phyloP scores from a whole-genome alignment of 1,140 invertebrate genomes.

The Hyphantria cunea region DNA sequence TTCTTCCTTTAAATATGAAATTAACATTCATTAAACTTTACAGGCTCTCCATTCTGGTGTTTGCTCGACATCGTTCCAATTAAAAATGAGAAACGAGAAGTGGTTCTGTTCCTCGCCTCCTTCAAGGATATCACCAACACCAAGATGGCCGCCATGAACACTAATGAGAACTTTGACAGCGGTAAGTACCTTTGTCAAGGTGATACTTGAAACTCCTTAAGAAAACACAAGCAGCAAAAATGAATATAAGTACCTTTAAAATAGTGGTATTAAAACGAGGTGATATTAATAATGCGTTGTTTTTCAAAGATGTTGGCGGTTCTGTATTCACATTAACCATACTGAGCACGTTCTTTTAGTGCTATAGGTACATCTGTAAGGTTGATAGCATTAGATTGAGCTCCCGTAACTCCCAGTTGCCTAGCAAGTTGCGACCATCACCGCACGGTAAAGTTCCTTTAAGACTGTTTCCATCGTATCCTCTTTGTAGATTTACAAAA shows the following conservation, averaged over 20 bases:
- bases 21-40: conserved; percentile 60
- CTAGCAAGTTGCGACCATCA: conserved; percentile 67
- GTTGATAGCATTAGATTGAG: conserved; percentile 66
- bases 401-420: conserved; percentile 64
- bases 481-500: conserved; percentile 38
- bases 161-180: conserved; percentile 90
- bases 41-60: conserved; percentile 97
- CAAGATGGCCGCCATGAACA: conserved; percentile 91
- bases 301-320: conserved; percentile 27
- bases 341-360: conserved; percentile 66
- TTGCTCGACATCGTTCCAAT: conserved; percentile 98
- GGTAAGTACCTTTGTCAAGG: conserved; percentile 83
- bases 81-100: conserved; percentile 98
- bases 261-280: conserved; percentile 35
- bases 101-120: conserved; percentile 97
- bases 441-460: conserved; percentile 70
- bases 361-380: conserved; percentile 57
- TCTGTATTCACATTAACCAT: conserved; percentile 60
- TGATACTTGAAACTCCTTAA: conserved; percentile 30
- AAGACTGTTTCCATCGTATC: conserved; percentile 45
- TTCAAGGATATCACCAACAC: conserved; percentile 98
- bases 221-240: conserved; percentile 37
- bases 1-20: conserved; percentile 4
- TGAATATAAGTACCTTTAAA: conserved; percentile 30
- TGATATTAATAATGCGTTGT: conserved; percentile 22